Evolutionary conservation across 2,797 vertebrate genomes (phyloP), one percentile per base, ranked within the genome.

Genomic region (Todus mexicanus): DNA sequence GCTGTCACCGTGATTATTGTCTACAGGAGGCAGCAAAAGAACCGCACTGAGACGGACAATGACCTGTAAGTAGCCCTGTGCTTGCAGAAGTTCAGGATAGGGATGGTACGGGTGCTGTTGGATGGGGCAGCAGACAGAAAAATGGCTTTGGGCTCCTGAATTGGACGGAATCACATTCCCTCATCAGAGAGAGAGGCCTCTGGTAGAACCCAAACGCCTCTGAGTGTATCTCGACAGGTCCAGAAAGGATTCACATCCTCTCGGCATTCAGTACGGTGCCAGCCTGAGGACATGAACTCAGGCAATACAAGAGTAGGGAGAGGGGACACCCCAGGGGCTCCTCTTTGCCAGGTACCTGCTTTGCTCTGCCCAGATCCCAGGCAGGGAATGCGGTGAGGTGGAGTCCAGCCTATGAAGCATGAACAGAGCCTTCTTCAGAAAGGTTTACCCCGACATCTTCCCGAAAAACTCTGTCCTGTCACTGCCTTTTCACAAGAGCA

Each of bases 21-120:
- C 90, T 98, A 98, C 96, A 97, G 97, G 88, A 95, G 96, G 84
- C 98, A 98, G 93, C 98, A 98, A 88, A 98, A 98, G 97, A 97
- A 89, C 76, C 97, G 88, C 73, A 96, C 97, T 1, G 97, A 97
- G 77, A 96, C 96, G 0, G 98, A 98, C 96, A 97, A 97, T 31
- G 98, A 98, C 75, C 92, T 98, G 98, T 99, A 97, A 99, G 98
- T 99, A 97, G 68, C 42, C 10, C 35, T 21, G 0, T 2, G 18
- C 45, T 37, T 7, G 0, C 47, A 12, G 10, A 6, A 10, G 0
- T 4, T n/a, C n/a, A n/a, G n/a, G n/a, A n/a, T n/a, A n/a, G n/a
- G n/a, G n/a, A n/a, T n/a, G n/a, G n/a, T n/a, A n/a, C n/a, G n/a
- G n/a, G n/a, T n/a, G n/a, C n/a, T n/a, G n/a, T n/a, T n/a, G n/a